Evolutionary conservation across 2,797 vertebrate species (phyloP).

Genomic region (Gymnodraco acuticeps): DNA sequence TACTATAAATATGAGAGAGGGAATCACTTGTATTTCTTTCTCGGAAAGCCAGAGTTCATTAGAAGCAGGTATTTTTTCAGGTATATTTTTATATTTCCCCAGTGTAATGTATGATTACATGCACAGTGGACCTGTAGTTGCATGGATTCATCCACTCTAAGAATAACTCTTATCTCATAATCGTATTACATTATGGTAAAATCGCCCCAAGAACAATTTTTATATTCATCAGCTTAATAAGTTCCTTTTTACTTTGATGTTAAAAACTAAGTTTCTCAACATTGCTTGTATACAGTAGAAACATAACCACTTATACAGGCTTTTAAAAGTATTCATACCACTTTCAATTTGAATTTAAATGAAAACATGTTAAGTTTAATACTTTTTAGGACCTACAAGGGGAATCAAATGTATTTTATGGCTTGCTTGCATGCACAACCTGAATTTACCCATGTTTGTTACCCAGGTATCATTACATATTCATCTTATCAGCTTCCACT

Average conservation of each 20-base stretch:
- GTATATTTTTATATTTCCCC: background rate
- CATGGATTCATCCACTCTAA: background rate
- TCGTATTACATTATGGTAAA: background rate
- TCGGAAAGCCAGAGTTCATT: constrained; percentile 19
- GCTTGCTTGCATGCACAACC: constrained; percentile 6
- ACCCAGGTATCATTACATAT: constrained; percentile 24
- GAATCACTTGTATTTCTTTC: background rate
- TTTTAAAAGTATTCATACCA: constrained; percentile 3
- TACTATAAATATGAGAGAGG: constrained; percentile 40
- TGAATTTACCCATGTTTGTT: constrained; percentile 7
- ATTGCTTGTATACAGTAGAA: background rate
- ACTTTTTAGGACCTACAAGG: background rate
- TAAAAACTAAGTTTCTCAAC: background rate
- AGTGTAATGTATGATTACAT: background rate
- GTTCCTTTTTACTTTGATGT: background rate
- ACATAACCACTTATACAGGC: background rate
- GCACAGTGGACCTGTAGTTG: background rate
- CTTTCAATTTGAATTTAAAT: constrained; percentile 2
- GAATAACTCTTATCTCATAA: background rate
- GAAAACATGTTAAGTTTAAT: constrained; percentile 2
- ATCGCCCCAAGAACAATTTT: background rate
- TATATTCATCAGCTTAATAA: background rate
- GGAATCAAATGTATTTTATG: background rate
- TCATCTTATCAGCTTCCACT: constrained; percentile 24
- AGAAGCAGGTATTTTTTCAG: constrained; percentile 16